Conservation (phyloP, 1,140 invertebrate species). For the Tyrophagus putrescentiae region DNA sequence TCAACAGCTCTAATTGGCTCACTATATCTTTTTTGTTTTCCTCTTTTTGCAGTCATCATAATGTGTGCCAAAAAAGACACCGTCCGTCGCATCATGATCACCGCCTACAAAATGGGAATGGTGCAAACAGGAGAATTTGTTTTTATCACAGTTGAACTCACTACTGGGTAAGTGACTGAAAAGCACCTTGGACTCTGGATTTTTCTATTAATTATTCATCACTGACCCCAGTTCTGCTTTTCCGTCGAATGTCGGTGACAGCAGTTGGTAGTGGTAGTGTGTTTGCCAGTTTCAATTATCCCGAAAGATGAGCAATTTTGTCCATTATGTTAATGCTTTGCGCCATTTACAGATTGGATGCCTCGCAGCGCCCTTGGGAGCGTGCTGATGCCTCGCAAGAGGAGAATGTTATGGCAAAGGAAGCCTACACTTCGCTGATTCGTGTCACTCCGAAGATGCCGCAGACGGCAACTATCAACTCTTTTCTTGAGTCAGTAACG, state of each 20-base stretch:
- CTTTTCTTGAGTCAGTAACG: slow-evolving; percentile 46
- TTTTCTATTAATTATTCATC: neutral
- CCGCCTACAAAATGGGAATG: slow-evolving; percentile 80
- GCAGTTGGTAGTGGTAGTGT: neutral
- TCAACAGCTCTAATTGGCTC: neutral
- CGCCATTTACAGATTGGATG: slow-evolving; percentile 31
- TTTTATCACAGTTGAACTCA: slow-evolving; percentile 92
- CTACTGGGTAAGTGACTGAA: slow-evolving; percentile 66
- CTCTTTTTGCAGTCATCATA: slow-evolving; percentile 65
- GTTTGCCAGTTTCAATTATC: neutral
- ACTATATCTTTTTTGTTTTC: slow-evolving; percentile 8
- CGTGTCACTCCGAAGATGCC: slow-evolving; percentile 75
- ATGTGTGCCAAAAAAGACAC: slow-evolving; percentile 75
- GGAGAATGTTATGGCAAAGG: slow-evolving; percentile 62
- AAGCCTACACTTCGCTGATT: slow-evolving; percentile 73
- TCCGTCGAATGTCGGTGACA: neutral
- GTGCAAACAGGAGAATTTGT: slow-evolving; percentile 89
- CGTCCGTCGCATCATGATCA: slow-evolving; percentile 70
- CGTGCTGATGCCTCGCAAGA: slow-evolving; percentile 57
- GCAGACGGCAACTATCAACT: slow-evolving; percentile 51
- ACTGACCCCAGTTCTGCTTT: neutral
- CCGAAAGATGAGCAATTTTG: too few species aligned
- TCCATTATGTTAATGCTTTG: neutral
- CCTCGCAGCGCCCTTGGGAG: slow-evolving; percentile 59
- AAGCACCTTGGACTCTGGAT: too few species aligned